phyloP scores from a whole-genome alignment of 2,888 invertebrate genomes.

The Rhaphigaster nebulosa region DNA sequence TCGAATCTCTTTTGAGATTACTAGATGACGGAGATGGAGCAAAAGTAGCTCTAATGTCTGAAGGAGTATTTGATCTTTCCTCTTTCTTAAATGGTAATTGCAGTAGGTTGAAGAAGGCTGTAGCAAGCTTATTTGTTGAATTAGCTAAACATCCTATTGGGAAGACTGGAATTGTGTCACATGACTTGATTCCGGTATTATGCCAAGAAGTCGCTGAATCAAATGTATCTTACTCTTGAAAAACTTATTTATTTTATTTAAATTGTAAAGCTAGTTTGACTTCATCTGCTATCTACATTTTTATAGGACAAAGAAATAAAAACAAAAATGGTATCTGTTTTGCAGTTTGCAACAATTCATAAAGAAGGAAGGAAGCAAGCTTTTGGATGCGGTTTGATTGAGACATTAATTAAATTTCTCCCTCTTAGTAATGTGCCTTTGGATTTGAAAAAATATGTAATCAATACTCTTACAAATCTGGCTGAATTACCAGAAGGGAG shows the following conservation, averaged over 20 bases:
- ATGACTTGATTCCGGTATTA: background rate
- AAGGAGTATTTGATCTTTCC: slow-evolving; percentile 55
- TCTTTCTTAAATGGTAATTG: slow-evolving; percentile 55
- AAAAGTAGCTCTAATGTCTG: slow-evolving; percentile 55
- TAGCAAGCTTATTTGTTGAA: slow-evolving; percentile 58
- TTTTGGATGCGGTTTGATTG: slow-evolving; percentile 28
- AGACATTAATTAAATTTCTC: background rate
- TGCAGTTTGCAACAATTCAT: slow-evolving; percentile 61
- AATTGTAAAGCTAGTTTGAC: background rate
- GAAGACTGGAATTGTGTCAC: slow-evolving; percentile 23
- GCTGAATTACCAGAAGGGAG: slow-evolving; percentile 62
- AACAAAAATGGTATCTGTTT: slow-evolving; percentile 53
- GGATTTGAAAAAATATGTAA: slow-evolving; percentile 54
- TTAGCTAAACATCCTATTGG: slow-evolving; percentile 57
- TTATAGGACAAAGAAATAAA: slow-evolving; percentile 60
- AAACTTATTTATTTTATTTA: background rate
- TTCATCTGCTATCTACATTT: background rate
- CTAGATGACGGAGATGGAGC: slow-evolving; percentile 60
- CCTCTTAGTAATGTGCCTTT: background rate
- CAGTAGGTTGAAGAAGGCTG: slow-evolving; percentile 49
- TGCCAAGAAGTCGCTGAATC: background rate
- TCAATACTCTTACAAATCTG: slow-evolving; percentile 61
- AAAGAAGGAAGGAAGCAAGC: slow-evolving; percentile 58
- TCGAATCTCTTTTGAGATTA: slow-evolving; percentile 59
- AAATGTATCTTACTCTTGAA: background rate